Base-by-base conservation (phyloP, 2,888 invertebrate genomes). In the Baccha elongata region DNA sequence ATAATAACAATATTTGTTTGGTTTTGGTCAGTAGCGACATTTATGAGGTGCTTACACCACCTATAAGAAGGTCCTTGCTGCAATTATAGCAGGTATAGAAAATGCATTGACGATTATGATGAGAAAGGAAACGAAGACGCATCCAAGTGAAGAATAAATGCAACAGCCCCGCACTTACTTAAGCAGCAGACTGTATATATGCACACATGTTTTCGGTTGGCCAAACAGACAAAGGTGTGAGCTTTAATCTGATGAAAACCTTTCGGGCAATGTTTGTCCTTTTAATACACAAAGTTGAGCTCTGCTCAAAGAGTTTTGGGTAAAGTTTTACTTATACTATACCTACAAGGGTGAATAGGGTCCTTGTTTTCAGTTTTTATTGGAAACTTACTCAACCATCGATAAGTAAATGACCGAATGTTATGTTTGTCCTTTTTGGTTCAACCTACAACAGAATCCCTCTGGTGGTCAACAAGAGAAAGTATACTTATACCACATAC, bases 331-430 rank as follows among this genome's bases (percentile, higher is more conserved):
- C 46, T 10, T 10, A 8, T 7, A 42, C 17, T 8, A 42, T 10
- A 29, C 44, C 17, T 11, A 13, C 2, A 13, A 4, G 3, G 3
- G 37, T 13, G n/a, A 4, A 7, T 37, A 13, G 64, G 69, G 64
- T 62, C 55, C 13, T 62, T 72, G 60, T 53, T 62, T 48, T 21
- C 48, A 48, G 52, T 73, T 73, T 83, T 48, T 80, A 80, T 83
- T 68, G 78, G 55, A 78, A 78, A 78, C 67, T 83, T 78, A 83
- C 78, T 83, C 83, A 83, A 78, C 78, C 83, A 68, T 83, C 83
- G 83, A 83, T 83, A 83, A 83, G 83, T 78, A 78, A 67, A 73
- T 68, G 83, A 73, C 83, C 78, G 68, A 72, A 83, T 73, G 78
- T 73, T 78, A 37, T 83, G 83, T 83, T 83, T 83, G 78, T 68